Base-by-base conservation (phyloP, 1,140 invertebrate species). In the Saccostrea cuccullata region DNA sequence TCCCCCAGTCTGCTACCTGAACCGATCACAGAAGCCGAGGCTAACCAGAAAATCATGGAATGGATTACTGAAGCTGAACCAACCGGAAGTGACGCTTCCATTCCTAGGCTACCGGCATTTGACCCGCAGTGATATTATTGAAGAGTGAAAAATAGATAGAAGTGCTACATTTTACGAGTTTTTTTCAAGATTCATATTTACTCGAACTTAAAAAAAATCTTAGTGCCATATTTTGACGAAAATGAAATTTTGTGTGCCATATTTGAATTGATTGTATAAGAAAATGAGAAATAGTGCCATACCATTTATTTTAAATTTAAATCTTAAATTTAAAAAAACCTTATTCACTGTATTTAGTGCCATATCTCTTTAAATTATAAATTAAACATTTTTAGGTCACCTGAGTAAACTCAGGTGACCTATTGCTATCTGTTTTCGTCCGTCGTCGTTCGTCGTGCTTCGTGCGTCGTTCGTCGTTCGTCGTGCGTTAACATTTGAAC, bases 31-130 rank as follows among this genome's bases (percentile, higher is more conserved):
- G 23, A 77, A 23, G 70, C 70, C 70, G 70, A 77, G 30, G 70
- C 70, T 3, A 77, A 77, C 26, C 70, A 36, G 70, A 77, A 77
- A 17, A 77, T 77, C 23, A 77, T 77, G 23, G 70, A 77, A 26
- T 77, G 70, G 70, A 77, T 77, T 47, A 47, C 47, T 6, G 47
- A 47, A 5, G 30, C 30, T 0, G 70, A 77, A 17, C 2, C 70
- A 77, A 26, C 70, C 30, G 70, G 70, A 77, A 36, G 15, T 36
- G 70, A 77, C 15, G 26, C 12, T 15, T 15, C 23, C 8, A 73
- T 73, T 30, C 67, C 67, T 12, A 73, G n/a, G 23, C 13, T 77
- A 15, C 70, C 70, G 26, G 30, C 70, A 26, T 77, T 77, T 12
- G 70, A 77, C 4, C 70, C 13, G 5, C 47, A 47, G 70, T 77